These are phyloP conservation scores for Bucorvus abyssinicus DNA, from an alignment of 2,797 vertebrate species.

Conservation along the genomic window DNA sequence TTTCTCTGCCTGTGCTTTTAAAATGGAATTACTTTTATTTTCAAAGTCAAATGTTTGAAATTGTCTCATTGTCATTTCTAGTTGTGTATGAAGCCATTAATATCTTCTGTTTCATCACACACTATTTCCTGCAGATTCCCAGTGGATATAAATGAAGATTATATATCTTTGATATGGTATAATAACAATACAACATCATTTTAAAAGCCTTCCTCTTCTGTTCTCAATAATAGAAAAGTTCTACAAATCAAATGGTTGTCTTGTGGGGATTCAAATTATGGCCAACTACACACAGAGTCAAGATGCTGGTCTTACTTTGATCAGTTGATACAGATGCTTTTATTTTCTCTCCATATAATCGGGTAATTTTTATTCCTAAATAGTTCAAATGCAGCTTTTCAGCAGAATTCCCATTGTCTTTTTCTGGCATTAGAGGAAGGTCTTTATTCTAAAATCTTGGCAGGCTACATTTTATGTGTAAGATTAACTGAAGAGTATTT, in stretches of 20 bases:
- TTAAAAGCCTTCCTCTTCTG: neutral
- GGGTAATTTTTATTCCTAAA: neutral
- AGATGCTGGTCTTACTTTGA: neutral
- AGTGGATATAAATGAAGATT: neutral
- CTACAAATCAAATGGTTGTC: neutral
- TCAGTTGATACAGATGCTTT: constrained; percentile 1
- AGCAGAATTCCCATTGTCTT: neutral
- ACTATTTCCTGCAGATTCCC: neutral
- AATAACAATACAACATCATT: neutral
- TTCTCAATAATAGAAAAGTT: neutral
- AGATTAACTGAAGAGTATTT: neutral
- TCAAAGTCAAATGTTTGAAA: neutral
- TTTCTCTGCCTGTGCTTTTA: neutral
- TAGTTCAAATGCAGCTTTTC: neutral
- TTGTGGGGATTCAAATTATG: neutral
- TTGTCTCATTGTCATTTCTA: neutral
- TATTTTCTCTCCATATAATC: neutral
- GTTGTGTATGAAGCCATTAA: neutral
- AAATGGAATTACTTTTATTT: neutral
- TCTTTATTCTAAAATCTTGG: neutral
- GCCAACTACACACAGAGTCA: neutral
- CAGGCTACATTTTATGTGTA: neutral
- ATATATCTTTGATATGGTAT: neutral
- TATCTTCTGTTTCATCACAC: neutral
- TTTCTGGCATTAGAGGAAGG: neutral